Conservation (phyloP, 2,113 vertebrate genomes). For the Xenopus laevis region DNA sequence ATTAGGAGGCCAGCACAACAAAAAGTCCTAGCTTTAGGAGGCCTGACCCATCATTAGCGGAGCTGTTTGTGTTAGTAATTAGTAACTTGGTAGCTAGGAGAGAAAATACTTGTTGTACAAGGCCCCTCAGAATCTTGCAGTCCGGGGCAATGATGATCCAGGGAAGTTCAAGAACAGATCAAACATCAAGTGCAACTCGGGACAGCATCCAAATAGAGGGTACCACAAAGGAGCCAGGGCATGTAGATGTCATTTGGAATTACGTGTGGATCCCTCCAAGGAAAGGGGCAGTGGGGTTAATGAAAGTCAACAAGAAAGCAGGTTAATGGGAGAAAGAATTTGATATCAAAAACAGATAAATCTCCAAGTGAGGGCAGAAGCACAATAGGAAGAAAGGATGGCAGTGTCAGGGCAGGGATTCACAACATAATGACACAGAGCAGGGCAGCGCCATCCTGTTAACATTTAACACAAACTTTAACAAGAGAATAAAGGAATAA, state of each 20-base stretch:
- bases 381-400: slow-evolving; percentile 81
- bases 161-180: slow-evolving; percentile 98
- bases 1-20: slow-evolving; percentile 76
- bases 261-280: slow-evolving; percentile 93
- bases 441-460: slow-evolving; percentile 71
- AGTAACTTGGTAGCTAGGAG: slow-evolving; percentile 84
- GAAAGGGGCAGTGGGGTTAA: slow-evolving; percentile 79
- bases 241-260: slow-evolving; percentile 64
- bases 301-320: slow-evolving; percentile 97
- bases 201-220: slow-evolving; percentile 59
- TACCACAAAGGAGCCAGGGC: slow-evolving; percentile 57
- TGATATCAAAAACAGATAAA: slow-evolving; percentile 99
- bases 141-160: slow-evolving; percentile 72
- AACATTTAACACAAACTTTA: slow-evolving; percentile 84
- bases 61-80: slow-evolving; percentile 97
- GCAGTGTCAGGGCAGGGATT: slow-evolving; percentile 80
- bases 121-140: slow-evolving; percentile 70
- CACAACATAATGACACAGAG: slow-evolving; percentile 75
- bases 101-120: slow-evolving; percentile 72
- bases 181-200: slow-evolving; percentile 86
- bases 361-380: slow-evolving; percentile 80
- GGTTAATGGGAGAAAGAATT: slow-evolving; percentile 90
- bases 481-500: slow-evolving; percentile 67
- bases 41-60: slow-evolving; percentile 77
- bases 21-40: slow-evolving; percentile 73